Evolutionary conservation across 1,140 invertebrate species (phyloP), one percentile per base, ranked within the genome.

Genomic region (Vanessa tameamea): DNA sequence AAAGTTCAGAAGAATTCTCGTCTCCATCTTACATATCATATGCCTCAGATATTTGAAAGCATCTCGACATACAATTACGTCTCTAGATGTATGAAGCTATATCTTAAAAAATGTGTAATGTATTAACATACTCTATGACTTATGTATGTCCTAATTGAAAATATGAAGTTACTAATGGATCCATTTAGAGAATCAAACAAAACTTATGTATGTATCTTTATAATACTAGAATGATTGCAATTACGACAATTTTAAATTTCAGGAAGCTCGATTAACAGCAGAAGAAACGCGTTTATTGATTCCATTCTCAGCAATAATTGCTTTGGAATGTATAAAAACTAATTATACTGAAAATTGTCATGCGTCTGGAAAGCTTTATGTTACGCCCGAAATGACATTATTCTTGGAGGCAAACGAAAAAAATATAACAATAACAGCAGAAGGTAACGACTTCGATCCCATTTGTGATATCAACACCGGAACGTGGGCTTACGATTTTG

Each of bases 321-420:
- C 87, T 50, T 74, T 90, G 20, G 75, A 87, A 47, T 89, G 88
- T 69, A 68, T 43, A 14, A 79, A 77, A 13, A 23, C 16, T 0
- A 73, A 75, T 12, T 59, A 67, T 47, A 79, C 79, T 4, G 16
- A 69, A 12, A 69, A 43, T 47, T 88, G 83, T 63, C 12, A 77
- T 11, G 87, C 87, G n/a, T 26, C 51, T 7, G 86, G 88, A 2
- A 75, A 78, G 15, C 64, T 89, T 8, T 87, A 76, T 57, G 79
- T 91, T 20, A 47, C 79, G 26, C n/a, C 78, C 13, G 67, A 86
- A 37, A 74, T 84, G 72, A 81, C 75, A 7, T 64, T 90, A 1
- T 13, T 73, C 23, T 85, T 90, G 12, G 63, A 77, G 16, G 79
- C 87, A 8, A 79, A 84, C 65, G 69, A 76, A 20, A 71, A 68